Evolutionary conservation across 1,140 invertebrate genomes (phyloP), one percentile per base, ranked within the genome.

Genomic region (Macrocentrus cingulum): DNA sequence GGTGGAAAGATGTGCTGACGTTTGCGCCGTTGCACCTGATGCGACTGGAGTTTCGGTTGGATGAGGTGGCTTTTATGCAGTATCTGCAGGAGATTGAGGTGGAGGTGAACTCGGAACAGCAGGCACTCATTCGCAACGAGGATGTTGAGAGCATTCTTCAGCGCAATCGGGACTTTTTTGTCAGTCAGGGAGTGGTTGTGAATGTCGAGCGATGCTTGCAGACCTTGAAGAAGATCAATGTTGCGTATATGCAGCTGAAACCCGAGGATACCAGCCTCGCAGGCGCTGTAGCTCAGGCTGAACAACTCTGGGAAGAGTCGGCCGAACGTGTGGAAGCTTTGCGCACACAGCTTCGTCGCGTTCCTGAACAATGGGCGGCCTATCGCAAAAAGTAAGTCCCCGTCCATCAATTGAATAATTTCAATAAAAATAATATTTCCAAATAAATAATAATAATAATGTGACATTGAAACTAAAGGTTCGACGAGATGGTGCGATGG

Each of bases 61-160:
- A 95, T 57, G 92, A 97, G 74, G 85, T 88, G 11, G 87, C 89
- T 1, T 95, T 96, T 76, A 83, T 87, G 50, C 87, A 93, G 54
- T 90, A 90, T 59, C 79, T 97, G 23, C 91, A 93, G 66, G 91
- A 94, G 64, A 90, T 96, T 53, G 92, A 97, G 70, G 90, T 90
- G 68, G 91, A 95, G 72, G 84, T 95, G n/a, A 88, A 85, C 58
- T 82, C 88, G 32, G 90, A 95, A 69, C 88, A 95, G 63, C 88
- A 94, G 72, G 87, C 91, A 0, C 86, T 96, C 34, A 91, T 88
- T 64, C 89, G 89, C 66, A 91, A 92, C 68, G 90, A 94, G 66
- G 88, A 94, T 71, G 83, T 92, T 0, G 88, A 89, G 56, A 81
- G 81, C 3, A 89, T 96, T 57, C 79, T 94, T 3, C 82, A 84